phyloP scores from a whole-genome alignment of 2,797 vertebrate species.

The Cyprinella venusta region DNA sequence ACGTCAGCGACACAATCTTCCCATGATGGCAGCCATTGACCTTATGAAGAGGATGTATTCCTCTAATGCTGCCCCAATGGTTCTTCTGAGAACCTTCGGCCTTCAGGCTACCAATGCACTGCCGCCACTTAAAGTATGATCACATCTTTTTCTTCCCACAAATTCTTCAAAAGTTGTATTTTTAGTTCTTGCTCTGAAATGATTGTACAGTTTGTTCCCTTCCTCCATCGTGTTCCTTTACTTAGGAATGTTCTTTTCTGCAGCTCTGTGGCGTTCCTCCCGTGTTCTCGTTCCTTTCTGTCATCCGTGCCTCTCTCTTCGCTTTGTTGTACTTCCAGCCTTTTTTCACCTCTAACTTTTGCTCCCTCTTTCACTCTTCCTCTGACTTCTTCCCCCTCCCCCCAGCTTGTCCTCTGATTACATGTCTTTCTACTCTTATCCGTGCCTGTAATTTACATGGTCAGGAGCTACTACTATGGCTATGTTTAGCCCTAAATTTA shows the following conservation, averaged over 20 bases:
- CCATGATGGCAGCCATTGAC: constrained; percentile 90
- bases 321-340: constrained; percentile 32
- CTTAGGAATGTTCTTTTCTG: constrained; percentile 8
- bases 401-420: constrained; percentile 76
- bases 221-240: background rate
- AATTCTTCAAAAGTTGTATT: constrained; percentile 19
- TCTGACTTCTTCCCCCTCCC: constrained; percentile 55
- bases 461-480: constrained; percentile 80
- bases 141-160: constrained; percentile 44
- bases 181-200: constrained; percentile 16
- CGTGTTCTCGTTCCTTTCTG: constrained; percentile 5
- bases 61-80: constrained; percentile 81
- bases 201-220: background rate
- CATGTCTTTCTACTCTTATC: constrained; percentile 73
- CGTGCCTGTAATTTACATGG: constrained; percentile 82
- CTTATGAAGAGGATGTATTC: constrained; percentile 93
- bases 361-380: constrained; percentile 36
- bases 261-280: background rate
- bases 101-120: constrained; percentile 92
- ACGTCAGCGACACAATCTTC: constrained; percentile 91
- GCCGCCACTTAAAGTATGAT: constrained; percentile 87
- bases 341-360: constrained; percentile 40
- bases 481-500: constrained; percentile 85
- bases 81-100: constrained; percentile 91
- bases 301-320: constrained; percentile 16